Conservation (phyloP, 92 coral and sea anemone genomes). For the Palythoa grandiflora region DNA sequence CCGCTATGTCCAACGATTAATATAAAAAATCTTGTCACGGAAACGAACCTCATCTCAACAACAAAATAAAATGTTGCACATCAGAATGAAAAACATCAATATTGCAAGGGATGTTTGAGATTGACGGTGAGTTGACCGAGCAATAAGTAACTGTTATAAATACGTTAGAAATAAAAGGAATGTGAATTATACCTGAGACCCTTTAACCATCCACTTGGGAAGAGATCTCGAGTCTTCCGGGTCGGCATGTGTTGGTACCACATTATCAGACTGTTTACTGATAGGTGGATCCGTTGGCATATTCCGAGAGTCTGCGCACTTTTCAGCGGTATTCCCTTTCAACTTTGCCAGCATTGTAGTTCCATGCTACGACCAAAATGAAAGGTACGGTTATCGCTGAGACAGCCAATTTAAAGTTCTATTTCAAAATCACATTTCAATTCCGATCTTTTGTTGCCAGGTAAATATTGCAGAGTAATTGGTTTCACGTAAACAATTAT, state of each 20-base stretch:
- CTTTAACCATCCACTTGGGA: constrained; percentile 23
- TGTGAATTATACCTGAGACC: background rate
- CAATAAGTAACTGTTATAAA: background rate
- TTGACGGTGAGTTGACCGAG: background rate
- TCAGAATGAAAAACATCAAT: too few species aligned
- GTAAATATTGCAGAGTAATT: too few species aligned
- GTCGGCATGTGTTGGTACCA: background rate
- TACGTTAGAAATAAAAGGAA: background rate
- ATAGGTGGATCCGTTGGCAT: background rate
- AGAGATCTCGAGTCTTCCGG: constrained; percentile 24
- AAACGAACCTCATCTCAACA: too few species aligned
- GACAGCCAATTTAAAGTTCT: background rate
- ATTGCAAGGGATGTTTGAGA: too few species aligned
- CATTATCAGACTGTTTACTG: background rate
- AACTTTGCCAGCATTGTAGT: background rate
- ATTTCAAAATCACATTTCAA: too few species aligned
- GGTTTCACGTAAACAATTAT: too few species aligned
- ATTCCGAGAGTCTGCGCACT: background rate
- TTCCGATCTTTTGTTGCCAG: too few species aligned
- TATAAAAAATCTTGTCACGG: too few species aligned
- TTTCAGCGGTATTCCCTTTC: background rate
- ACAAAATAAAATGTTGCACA: too few species aligned
- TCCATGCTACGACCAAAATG: background rate
- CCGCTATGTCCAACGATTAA: too few species aligned
- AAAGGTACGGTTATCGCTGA: background rate